These are phyloP conservation scores for Lithophane semibrunnea DNA, from an alignment of 2,888 invertebrate genomes.

Conservation along the genomic window DNA sequence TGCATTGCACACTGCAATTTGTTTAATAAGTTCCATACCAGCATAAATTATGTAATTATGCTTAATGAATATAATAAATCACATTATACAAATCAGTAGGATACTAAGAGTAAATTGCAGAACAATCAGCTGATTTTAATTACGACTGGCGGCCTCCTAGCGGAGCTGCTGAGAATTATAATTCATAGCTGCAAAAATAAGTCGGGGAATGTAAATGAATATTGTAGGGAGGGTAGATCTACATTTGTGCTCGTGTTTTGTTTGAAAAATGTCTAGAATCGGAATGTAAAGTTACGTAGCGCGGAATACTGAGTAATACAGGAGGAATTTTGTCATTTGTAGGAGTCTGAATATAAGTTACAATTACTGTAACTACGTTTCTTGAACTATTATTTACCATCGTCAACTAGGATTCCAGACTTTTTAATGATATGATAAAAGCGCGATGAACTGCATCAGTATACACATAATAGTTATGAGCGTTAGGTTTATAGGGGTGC, in stretches of 20 bases:
- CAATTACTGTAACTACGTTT: neutral
- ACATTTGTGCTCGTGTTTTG: slow-evolving; percentile 44
- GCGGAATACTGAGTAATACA: slow-evolving; percentile 13
- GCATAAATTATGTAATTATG: slow-evolving; percentile 24
- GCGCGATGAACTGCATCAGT: neutral
- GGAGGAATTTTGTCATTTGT: slow-evolving; percentile 22
- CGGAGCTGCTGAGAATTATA: slow-evolving; percentile 66
- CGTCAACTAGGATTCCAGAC: neutral
- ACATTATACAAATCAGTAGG: slow-evolving; percentile 41
- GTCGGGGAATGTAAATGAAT: slow-evolving; percentile 62
- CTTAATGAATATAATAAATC: slow-evolving; percentile 49
- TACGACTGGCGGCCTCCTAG: slow-evolving; percentile 61
- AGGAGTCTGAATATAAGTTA: slow-evolving; percentile 13
- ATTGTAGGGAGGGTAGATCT: slow-evolving; percentile 39
- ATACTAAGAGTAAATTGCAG: slow-evolving; percentile 56
- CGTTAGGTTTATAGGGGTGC: neutral
- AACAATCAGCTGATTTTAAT: slow-evolving; percentile 72
- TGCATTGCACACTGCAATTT: slow-evolving; percentile 13
- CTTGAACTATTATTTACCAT: neutral
- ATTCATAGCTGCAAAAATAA: slow-evolving; percentile 71
- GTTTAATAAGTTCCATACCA: slow-evolving; percentile 2
- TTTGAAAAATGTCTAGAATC: slow-evolving; percentile 53
- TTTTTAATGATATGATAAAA: neutral
- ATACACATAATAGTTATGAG: neutral
- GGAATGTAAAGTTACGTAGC: slow-evolving; percentile 35